A percentile compares a stretch with the other conserved stretches of the same genome.
These are phyloP conservation scores for Ostrea edulis DNA, from an alignment of 1,140 invertebrate genomes.

Conservation along the genomic window DNA sequence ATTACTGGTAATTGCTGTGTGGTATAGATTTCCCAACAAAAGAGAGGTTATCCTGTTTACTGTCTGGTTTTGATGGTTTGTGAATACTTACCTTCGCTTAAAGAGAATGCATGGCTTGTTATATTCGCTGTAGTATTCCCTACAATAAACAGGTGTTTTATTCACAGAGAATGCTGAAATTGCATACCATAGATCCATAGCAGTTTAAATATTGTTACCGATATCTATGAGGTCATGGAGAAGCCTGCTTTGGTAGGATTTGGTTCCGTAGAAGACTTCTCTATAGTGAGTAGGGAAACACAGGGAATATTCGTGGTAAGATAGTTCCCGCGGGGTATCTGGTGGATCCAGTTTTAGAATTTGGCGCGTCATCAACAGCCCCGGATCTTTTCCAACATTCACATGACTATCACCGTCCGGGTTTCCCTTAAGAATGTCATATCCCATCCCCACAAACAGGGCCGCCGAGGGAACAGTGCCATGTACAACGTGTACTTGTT, in stretches of 20 bases:
- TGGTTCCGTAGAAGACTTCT: background rate
- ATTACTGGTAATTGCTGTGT: too few relatives aligned
- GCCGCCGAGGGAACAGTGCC: background rate
- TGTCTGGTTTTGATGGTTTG: too few relatives aligned
- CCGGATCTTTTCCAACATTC: background rate
- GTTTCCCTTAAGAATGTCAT: background rate
- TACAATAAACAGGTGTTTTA: background rate
- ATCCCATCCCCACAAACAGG: constrained; percentile 32
- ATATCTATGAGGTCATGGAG: constrained; percentile 7
- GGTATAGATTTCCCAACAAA: too few relatives aligned
- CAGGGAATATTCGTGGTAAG: background rate
- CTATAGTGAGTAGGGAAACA: constrained; percentile 25
- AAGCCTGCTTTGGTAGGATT: constrained; percentile 11
- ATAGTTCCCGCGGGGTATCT: background rate
- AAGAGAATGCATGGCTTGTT: constrained; percentile 1
- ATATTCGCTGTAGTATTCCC: background rate
- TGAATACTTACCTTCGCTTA: constrained; percentile 1
- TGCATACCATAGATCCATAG: too few relatives aligned
- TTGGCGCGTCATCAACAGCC: constrained; percentile 20
- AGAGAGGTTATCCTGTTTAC: too few relatives aligned
- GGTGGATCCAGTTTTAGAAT: constrained; percentile 8
- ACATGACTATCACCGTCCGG: constrained; percentile 16
- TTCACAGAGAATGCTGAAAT: too few relatives aligned
- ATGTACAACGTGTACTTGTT: background rate
- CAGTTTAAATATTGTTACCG: background rate